These are phyloP conservation scores for Drosophila atripex DNA, from an alignment of 2,888 invertebrate species.

Conservation along the genomic window DNA sequence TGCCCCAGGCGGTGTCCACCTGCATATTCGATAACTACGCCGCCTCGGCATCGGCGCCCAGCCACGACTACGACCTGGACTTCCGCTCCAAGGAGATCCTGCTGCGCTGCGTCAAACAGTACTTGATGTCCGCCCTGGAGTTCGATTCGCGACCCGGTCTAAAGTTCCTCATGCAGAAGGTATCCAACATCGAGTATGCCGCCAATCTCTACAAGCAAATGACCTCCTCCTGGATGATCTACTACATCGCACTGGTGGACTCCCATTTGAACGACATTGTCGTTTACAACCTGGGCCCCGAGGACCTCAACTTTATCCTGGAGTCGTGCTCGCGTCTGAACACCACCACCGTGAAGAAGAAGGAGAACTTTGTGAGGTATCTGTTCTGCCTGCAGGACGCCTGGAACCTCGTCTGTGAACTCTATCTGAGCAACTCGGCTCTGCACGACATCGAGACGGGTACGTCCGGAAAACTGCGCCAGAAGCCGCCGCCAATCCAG, in stretches of 20 bases:
- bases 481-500: slow-evolving; percentile 41
- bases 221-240: slow-evolving; percentile 95
- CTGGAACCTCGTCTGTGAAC: slow-evolving; percentile 87
- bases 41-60: slow-evolving; percentile 84
- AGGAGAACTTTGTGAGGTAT: slow-evolving; percentile 86
- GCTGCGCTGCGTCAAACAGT: slow-evolving; percentile 91
- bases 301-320: slow-evolving; percentile 87
- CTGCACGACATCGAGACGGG: slow-evolving; percentile 83
- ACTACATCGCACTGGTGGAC: slow-evolving; percentile 93
- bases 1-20: slow-evolving; percentile 85
- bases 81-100: slow-evolving; percentile 87
- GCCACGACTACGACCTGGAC: slow-evolving; percentile 83
- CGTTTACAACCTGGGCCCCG: slow-evolving; percentile 86
- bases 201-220: slow-evolving; percentile 97
- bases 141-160: slow-evolving; percentile 96
- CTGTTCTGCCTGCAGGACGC: slow-evolving; percentile 87
- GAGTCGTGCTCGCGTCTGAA: slow-evolving; percentile 86
- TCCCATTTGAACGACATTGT: slow-evolving; percentile 90
- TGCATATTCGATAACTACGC: slow-evolving; percentile 84
- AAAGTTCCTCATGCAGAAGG: slow-evolving; percentile 97
- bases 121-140: slow-evolving; percentile 91
- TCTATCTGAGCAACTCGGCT: slow-evolving; percentile 85
- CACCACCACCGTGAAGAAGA: slow-evolving; percentile 84
- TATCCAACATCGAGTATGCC: slow-evolving; percentile 92
- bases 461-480: slow-evolving; percentile 47